These are phyloP conservation scores for Anniella stebbinsi DNA, from an alignment of 2,797 vertebrate species.

Conservation along the genomic window DNA sequence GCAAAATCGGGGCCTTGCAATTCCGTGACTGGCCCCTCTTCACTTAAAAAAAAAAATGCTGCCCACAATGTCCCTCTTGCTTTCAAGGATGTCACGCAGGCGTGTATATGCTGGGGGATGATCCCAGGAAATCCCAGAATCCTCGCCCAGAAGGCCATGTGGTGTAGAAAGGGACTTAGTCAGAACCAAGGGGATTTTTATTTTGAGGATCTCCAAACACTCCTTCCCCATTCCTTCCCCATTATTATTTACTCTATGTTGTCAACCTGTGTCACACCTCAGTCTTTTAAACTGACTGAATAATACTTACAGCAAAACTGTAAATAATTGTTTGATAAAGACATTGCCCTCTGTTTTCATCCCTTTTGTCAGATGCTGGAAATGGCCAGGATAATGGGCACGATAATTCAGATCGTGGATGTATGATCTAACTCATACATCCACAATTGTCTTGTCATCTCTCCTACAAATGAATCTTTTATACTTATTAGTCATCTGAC, in stretches of 20 bases:
- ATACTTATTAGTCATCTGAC: not conserved
- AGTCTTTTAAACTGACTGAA: not conserved
- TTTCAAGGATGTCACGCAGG: too few species aligned
- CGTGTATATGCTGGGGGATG: too few species aligned
- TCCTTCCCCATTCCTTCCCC: not conserved
- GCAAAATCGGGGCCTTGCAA: too few species aligned
- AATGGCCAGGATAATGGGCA: not conserved
- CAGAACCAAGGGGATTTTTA: not conserved
- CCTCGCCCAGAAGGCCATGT: too few species aligned
- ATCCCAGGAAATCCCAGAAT: too few species aligned
- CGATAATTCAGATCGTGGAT: not conserved
- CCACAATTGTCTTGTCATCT: not conserved
- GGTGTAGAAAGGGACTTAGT: too few species aligned
- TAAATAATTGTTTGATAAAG: not conserved
- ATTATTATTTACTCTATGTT: fast-evolving
- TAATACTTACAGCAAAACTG: not conserved
- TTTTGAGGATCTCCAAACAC: not conserved
- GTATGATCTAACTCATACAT: not conserved
- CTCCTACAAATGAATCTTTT: not conserved
- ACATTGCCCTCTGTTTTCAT: not conserved
- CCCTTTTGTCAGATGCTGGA: not conserved
- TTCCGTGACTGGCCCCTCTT: too few species aligned
- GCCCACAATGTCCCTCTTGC: too few species aligned
- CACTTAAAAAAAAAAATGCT: too few species aligned
- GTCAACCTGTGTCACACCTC: not conserved